Percentiles rank a stretch among this genome's conserved stretches.
Conservation (phyloP, 2,113 vertebrate genomes). For the Coryphaenoides rupestris region DNA sequence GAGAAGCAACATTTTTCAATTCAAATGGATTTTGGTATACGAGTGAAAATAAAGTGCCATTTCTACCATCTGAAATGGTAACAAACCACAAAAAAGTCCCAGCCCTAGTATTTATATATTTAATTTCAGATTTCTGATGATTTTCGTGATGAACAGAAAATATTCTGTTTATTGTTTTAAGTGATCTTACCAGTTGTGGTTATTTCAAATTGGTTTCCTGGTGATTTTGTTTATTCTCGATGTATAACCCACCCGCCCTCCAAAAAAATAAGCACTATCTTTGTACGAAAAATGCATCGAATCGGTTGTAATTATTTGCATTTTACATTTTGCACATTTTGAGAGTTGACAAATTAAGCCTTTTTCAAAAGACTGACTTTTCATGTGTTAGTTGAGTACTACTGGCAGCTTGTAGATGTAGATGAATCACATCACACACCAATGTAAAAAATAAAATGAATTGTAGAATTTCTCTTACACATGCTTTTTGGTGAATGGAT, state of each 20-base stretch:
- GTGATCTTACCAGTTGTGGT: conserved; percentile 80
- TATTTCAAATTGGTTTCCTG: no score
- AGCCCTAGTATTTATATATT: no score
- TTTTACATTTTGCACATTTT: conserved; percentile 94
- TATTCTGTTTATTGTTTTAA: conserved; percentile 43
- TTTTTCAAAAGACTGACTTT: conserved; percentile 63
- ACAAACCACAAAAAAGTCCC: no score
- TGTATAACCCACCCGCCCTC: conserved; percentile 51
- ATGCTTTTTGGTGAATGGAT: conserved; percentile 64
- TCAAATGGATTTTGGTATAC: no score
- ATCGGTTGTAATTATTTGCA: conserved; percentile 72
- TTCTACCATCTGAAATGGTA: no score
- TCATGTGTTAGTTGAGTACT: conserved; percentile 80
- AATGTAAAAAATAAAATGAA: conserved; percentile 74
- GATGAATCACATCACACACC: conserved; percentile 80
- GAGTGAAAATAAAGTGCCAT: no score
- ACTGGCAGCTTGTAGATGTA: conserved; percentile 86
- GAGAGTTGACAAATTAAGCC: conserved; percentile 75
- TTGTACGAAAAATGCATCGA: conserved; percentile 62
- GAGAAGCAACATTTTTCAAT: no score
- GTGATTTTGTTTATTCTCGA: conserved; percentile 43
- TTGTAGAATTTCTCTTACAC: conserved; percentile 6
- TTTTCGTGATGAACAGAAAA: conserved; percentile 14
- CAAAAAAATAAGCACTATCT: conserved; percentile 74
- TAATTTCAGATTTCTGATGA: no score